Percentiles rank a stretch among this genome's conserved stretches.
Conservation (phyloP, 2,797 vertebrate genomes). For the Cirrhinus mrigala region DNA sequence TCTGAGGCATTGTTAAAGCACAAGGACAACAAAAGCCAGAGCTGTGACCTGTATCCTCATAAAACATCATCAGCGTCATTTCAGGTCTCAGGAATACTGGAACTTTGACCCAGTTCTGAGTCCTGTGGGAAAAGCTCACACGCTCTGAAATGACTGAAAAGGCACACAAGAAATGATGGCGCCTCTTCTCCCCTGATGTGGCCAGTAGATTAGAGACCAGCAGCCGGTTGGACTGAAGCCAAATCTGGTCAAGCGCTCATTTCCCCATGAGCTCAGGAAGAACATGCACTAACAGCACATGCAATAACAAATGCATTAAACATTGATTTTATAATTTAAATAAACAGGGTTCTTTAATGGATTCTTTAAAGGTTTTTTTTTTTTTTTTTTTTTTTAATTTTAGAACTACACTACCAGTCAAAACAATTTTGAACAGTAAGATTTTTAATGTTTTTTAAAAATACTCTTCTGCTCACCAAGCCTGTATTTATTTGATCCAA, state of each 20-base stretch:
- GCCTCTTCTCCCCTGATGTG: conserved; percentile 19
- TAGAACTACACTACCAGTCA: too few species aligned
- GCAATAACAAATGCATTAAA: neutral
- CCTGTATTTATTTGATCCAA: too few species aligned
- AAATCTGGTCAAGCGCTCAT: conserved; percentile 34
- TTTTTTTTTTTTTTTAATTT: neutral
- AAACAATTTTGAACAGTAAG: too few species aligned
- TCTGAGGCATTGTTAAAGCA: neutral
- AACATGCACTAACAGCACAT: neutral
- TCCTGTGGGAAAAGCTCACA: neutral
- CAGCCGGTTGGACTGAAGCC: conserved; percentile 8
- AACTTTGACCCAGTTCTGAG: conserved; percentile 30
- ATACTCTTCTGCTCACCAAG: too few species aligned
- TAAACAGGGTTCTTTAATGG: neutral
- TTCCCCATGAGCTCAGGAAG: conserved; percentile 42
- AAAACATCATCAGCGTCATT: neutral
- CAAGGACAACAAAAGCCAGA: neutral
- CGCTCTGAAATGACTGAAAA: conserved; percentile 3
- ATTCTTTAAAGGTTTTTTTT: neutral
- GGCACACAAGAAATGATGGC: conserved; percentile 32
- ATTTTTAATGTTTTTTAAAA: too few species aligned
- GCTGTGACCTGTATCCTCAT: neutral
- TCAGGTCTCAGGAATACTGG: neutral
- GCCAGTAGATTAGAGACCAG: conserved; percentile 21
- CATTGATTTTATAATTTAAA: neutral